phyloP scores from a whole-genome alignment of 2,797 vertebrate genomes.

The Anomalospiza imberbis region DNA sequence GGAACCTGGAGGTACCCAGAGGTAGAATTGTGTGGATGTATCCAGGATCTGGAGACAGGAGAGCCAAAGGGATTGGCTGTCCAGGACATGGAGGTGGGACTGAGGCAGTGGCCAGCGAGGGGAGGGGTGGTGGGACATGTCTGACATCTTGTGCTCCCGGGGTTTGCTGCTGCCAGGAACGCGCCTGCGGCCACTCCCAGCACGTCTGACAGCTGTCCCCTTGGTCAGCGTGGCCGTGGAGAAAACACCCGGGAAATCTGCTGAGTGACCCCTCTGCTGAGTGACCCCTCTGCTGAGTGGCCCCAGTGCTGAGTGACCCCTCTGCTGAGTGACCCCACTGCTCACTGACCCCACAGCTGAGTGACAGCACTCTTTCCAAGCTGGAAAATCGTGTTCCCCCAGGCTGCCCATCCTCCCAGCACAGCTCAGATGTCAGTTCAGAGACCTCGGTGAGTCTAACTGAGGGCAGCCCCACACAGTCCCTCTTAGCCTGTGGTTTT shows the following conservation, averaged over 20 bases:
- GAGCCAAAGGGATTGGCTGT: not conserved
- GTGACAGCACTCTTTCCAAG: not conserved
- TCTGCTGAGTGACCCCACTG: too few relatives aligned
- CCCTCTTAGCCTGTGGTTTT: not conserved
- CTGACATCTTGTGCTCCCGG: not conserved
- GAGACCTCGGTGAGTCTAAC: not conserved
- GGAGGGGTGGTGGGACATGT: not conserved
- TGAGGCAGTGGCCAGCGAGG: accelerated
- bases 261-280: not conserved
- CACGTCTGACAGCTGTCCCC: not conserved
- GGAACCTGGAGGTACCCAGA: not conserved
- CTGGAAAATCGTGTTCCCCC: not conserved
- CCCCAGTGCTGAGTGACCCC: too few relatives aligned
- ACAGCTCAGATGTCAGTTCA: not conserved
- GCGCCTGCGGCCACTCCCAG: accelerated
- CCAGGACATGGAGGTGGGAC: not conserved
- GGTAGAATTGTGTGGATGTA: not conserved
- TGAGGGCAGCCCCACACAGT: not conserved
- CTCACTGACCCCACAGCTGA: not conserved
- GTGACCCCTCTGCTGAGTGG: not conserved
- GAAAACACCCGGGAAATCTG: not conserved
- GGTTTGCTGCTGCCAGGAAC: not conserved
- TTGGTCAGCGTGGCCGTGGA: not conserved
- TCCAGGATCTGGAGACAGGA: not conserved
- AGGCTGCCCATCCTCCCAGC: not conserved